Evolutionary conservation across 2,888 invertebrate species (phyloP), one percentile per base, ranked within the genome.

Genomic region (Neocrepidodera transversa): DNA sequence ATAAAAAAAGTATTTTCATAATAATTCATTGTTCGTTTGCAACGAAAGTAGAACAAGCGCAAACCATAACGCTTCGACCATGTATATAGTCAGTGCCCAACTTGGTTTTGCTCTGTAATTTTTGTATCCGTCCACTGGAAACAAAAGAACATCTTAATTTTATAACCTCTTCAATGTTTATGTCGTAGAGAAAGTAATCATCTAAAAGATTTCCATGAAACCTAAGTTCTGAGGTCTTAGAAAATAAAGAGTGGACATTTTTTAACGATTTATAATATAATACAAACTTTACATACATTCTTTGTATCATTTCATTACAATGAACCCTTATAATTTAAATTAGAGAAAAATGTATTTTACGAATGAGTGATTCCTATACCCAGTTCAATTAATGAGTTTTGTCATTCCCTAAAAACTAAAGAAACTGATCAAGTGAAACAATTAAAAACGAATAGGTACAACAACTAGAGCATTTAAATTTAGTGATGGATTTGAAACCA

Each of bases 41-140:
- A 53, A 53, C n/a, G 53, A 53, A 53, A 53, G 53, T 53, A 53
- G 53, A 53, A 53, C 53, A 53, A 23, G 18, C 40, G 40, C n/a
- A n/a, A n/a, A 42, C 20, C 42, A 42, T 11, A 18, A 23, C 18
- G 42, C 42, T 18, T 13, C n/a, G 32, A 32, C 32, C 32, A 32
- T 32, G 13, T 23, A 13, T 13, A 42, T 42, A 18, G 40, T 13
- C 40, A 16, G 40, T 40, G 18, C 18, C 18, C 7, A 40, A n/a
- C n/a, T 16, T 18, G 3, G 40, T 16, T 16, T 40, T 40, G 40
- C 40, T 40, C 40, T 42, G 42, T 42, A 42, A 42, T 42, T 42
- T 42, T 23, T 18, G 20, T 42, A 42, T n/a, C 13, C 42, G 42
- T 20, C 42, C 42, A 42, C 20, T 42, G 42, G 42, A 42, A 42